Conservation (phyloP, 2,888 invertebrate species). For the Biston betularia region DNA sequence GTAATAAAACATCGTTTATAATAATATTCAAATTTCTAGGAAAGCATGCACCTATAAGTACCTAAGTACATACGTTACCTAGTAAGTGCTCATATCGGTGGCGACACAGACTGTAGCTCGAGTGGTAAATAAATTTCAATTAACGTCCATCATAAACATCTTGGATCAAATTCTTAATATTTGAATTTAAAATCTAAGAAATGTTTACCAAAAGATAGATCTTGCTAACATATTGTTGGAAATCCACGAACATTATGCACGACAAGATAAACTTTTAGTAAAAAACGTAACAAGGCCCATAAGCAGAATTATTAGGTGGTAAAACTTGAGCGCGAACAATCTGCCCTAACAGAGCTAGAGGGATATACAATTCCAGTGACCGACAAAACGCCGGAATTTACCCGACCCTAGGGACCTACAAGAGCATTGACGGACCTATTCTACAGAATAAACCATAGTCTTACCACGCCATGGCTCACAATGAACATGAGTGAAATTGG, state of each 20-base stretch:
- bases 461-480: too few relatives aligned
- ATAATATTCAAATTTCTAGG: too few relatives aligned
- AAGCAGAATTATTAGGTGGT: slow-evolving; percentile 8
- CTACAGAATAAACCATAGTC: slow-evolving; percentile 2
- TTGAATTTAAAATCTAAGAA: background rate
- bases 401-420: slow-evolving; percentile 24
- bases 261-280: slow-evolving; percentile 9
- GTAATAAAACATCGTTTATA: too few relatives aligned
- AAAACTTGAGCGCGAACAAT: slow-evolving; percentile 31
- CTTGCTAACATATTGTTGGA: background rate
- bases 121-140: background rate
- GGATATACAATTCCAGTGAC: slow-evolving; percentile 39
- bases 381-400: slow-evolving; percentile 31
- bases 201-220: background rate
- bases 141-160: background rate
- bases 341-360: slow-evolving; percentile 23
- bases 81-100: background rate
- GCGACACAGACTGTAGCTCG: background rate
- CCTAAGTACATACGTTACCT: too few relatives aligned
- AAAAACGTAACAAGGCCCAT: slow-evolving; percentile 7
- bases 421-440: slow-evolving; percentile 21
- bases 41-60: too few relatives aligned
- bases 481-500: background rate
- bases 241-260: slow-evolving; percentile 13
- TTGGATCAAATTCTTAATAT: background rate